A percentile compares a stretch with the other conserved stretches of the same genome.
Conservation (phyloP, 2,888 invertebrate genomes). For the Seira musarum region DNA sequence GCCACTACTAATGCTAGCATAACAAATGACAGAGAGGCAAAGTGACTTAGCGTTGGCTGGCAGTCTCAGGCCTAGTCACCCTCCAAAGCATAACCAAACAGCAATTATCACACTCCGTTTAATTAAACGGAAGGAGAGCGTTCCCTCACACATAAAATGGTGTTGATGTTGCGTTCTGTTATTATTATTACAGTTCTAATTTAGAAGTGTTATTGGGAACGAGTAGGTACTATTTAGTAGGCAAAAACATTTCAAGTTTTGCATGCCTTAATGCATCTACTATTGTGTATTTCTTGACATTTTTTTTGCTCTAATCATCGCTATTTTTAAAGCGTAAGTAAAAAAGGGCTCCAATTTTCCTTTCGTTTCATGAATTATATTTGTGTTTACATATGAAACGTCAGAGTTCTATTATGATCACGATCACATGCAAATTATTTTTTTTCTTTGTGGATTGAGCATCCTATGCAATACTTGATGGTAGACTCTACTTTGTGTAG, state of each 20-base stretch:
- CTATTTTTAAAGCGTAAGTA: neutral
- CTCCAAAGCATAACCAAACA: neutral
- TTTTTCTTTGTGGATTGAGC: too few species aligned
- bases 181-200: neutral
- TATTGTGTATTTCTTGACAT: neutral
- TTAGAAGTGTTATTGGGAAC: neutral
- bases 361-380: neutral
- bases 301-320: neutral
- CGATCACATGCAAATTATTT: too few species aligned
- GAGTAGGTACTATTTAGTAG: too few species aligned
- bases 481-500: too few species aligned
- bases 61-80: too few species aligned
- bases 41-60: too few species aligned
- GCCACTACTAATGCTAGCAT: neutral
- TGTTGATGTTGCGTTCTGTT: too few species aligned
- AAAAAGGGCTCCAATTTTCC: neutral
- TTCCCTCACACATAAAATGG: neutral
- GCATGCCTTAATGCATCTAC: neutral
- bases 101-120: neutral
- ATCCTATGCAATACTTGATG: too few species aligned
- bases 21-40: neutral
- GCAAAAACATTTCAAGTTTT: neutral
- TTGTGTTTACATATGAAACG: too few species aligned
- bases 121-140: neutral
- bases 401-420: too few species aligned